Percentiles rank a stretch among this genome's conserved stretches.
These are phyloP conservation scores for Aleiodes testaceus DNA, from an alignment of 2,888 invertebrate species.

Conservation along the genomic window DNA sequence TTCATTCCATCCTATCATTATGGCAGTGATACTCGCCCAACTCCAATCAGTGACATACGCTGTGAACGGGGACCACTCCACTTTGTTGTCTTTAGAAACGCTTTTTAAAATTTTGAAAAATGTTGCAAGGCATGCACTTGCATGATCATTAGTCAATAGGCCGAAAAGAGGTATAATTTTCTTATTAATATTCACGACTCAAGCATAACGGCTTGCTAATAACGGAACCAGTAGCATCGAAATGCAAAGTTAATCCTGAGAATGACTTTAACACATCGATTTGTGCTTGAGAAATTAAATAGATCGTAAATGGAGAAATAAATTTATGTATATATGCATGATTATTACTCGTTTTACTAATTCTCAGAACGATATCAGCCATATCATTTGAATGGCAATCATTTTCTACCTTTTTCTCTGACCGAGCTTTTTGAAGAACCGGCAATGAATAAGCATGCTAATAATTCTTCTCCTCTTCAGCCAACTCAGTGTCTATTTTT, in stretches of 20 bases:
- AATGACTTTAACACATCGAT: not conserved
- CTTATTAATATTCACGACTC: not conserved
- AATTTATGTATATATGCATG: not conserved
- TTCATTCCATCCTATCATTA: constrained; percentile 35
- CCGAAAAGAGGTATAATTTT: not conserved
- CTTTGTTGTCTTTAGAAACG: not conserved
- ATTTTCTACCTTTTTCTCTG: not conserved
- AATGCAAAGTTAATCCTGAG: not conserved
- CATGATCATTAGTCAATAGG: not conserved
- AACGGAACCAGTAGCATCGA: not conserved
- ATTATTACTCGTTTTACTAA: not conserved
- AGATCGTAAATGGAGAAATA: not conserved
- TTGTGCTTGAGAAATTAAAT: not conserved
- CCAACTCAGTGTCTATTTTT: not conserved
- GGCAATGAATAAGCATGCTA: not conserved
- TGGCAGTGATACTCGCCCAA: constrained; percentile 28
- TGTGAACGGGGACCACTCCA: constrained; percentile 20
- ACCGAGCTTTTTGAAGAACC: not conserved
- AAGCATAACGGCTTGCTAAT: too few species aligned
- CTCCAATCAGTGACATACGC: constrained; percentile 30
- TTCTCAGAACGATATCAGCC: not conserved
- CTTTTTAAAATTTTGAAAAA: not conserved
- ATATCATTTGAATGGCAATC: not conserved
- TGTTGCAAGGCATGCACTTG: not conserved
- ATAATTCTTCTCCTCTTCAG: not conserved